Evolutionary conservation across 2,888 invertebrate species (phyloP).

Genomic region (Nycteola revayana): DNA sequence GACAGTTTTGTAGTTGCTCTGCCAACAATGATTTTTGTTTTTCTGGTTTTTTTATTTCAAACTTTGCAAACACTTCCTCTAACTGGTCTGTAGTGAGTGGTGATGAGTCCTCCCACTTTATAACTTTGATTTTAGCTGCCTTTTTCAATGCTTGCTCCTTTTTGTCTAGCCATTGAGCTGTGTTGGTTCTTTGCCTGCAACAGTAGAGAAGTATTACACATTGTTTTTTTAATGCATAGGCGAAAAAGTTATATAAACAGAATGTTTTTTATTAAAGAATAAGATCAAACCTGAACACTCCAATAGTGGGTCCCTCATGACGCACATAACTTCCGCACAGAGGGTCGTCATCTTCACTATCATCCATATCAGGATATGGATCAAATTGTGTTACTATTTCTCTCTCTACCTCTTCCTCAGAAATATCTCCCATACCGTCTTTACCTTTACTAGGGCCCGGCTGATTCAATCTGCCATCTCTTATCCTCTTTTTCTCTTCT

Average conservation of each 20-base stretch:
- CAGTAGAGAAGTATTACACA: neutral
- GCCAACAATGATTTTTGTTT: conserved; percentile 85
- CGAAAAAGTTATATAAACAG: no score
- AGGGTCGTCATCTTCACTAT: conserved; percentile 90
- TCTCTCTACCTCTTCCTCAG: conserved; percentile 61
- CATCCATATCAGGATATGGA: conserved; percentile 89
- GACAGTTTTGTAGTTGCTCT: conserved; percentile 88
- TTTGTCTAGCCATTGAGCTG: conserved; percentile 93
- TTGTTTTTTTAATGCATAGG: no score
- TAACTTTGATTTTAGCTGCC: conserved; percentile 88
- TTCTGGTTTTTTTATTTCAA: conserved; percentile 53
- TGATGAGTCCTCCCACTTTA: conserved; percentile 86
- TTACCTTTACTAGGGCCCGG: conserved; percentile 60
- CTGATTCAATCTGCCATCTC: conserved; percentile 51
- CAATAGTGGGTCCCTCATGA: conserved; percentile 81
- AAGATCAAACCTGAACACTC: conserved; percentile 81
- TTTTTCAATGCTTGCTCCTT: conserved; percentile 92
- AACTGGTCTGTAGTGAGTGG: conserved; percentile 81
- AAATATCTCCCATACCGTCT: conserved; percentile 56
- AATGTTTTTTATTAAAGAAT: no score
- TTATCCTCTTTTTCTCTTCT: conserved; percentile 63
- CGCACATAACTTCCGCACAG: conserved; percentile 86
- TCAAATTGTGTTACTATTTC: conserved; percentile 80
- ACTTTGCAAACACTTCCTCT: conserved; percentile 81
- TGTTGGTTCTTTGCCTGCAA: conserved; percentile 88